These are phyloP conservation scores for Atopsyche davidsoni DNA, from an alignment of 1,140 invertebrate species.

Conservation along the genomic window DNA sequence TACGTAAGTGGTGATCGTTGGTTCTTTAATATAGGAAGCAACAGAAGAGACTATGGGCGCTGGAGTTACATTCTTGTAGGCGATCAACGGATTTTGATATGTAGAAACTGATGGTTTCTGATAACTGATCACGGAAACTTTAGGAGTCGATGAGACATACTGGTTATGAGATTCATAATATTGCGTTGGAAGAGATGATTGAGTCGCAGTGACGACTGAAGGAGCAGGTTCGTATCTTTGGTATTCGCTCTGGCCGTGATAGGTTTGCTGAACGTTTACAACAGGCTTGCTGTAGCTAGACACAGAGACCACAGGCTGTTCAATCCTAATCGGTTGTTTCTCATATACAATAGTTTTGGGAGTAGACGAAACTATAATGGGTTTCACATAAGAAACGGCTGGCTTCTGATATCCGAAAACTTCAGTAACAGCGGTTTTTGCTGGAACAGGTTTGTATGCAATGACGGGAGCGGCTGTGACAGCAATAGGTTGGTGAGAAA, in stretches of 20 bases:
- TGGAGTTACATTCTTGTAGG: conserved; percentile 38
- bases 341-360: conserved; percentile 32
- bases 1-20: conserved; percentile 29
- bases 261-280: conserved; percentile 17
- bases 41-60: conserved; percentile 23
- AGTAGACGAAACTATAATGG: conserved; percentile 38
- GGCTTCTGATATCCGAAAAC: conserved; percentile 41
- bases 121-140: conserved; percentile 18
- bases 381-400: conserved; percentile 41
- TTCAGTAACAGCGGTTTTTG: conserved; percentile 41
- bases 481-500: conserved; percentile 9
- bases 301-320: conserved; percentile 33
- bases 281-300: conserved; percentile 31
- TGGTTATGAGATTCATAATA: conserved; percentile 18
- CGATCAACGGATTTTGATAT: conserved; percentile 41
- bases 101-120: conserved; percentile 34
- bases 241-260: conserved; percentile 17
- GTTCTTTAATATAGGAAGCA: conserved; percentile 34
- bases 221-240: conserved; percentile 11
- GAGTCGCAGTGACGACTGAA: conserved; percentile 12
- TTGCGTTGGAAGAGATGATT: conserved; percentile 7
- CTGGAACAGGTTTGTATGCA: conserved; percentile 30
- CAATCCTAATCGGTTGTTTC: conserved; percentile 5
- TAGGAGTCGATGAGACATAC: conserved; percentile 26
- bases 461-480: conserved; percentile 7